A percentile compares a stretch with the other conserved stretches of the same genome.
Evolutionary conservation across 2,888 invertebrate genomes (phyloP).

Genomic region (Nezara viridula): DNA sequence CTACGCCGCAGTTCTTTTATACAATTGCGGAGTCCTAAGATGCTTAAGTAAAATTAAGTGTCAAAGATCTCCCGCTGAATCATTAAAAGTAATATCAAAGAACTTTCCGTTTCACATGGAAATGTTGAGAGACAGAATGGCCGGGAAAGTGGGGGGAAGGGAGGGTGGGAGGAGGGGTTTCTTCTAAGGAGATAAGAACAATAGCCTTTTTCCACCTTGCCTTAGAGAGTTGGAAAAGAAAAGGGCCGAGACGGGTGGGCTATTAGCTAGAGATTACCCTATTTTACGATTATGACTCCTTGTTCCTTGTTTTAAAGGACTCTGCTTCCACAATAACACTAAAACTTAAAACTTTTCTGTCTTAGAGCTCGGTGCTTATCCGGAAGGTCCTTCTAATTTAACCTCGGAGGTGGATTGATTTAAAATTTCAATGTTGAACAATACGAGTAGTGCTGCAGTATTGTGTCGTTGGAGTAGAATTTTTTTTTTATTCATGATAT

Average conservation of each 20-base stretch:
- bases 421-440: neutral
- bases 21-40: neutral
- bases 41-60: constrained; percentile 24
- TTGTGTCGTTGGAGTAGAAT: too few relatives aligned
- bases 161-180: neutral
- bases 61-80: neutral
- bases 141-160: too few relatives aligned
- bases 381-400: neutral
- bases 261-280: constrained; percentile 35
- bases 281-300: constrained; percentile 46
- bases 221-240: neutral
- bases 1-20: neutral
- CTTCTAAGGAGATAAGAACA: neutral
- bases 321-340: constrained; percentile 26
- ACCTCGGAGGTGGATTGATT: neutral
- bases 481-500: too few relatives aligned
- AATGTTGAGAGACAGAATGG: neutral
- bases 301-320: constrained; percentile 39
- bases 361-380: neutral
- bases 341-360: constrained; percentile 32
- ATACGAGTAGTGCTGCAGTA: neutral
- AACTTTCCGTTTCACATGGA: constrained; percentile 7
- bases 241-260: neutral
- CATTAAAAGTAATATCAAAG: constrained; percentile 41
- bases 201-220: neutral